Conservation (phyloP, 2,797 vertebrate genomes). For the Gadopsis marmoratus region DNA sequence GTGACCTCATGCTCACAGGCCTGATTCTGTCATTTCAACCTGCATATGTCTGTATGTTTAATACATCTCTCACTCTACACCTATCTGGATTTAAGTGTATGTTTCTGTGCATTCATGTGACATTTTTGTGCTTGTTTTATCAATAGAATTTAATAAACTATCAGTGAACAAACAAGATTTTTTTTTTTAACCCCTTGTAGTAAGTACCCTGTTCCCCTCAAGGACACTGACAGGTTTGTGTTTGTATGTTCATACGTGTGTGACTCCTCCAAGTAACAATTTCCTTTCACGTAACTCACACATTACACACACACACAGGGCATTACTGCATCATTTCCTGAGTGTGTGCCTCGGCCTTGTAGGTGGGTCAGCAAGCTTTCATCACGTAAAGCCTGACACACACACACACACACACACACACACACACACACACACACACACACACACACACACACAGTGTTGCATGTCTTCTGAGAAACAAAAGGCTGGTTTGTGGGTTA, state of each 20-base stretch:
- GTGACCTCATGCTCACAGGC: conserved; percentile 13
- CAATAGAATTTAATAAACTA: neutral
- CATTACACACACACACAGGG: conserved; percentile 16
- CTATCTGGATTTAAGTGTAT: neutral
- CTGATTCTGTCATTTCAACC: neutral
- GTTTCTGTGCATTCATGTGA: conserved; percentile 11
- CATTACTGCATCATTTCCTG: conserved; percentile 37
- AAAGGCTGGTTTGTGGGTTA: conserved; percentile 61
- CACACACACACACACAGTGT: conserved; percentile 34
- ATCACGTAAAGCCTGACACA: conserved; percentile 40
- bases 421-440: conserved; percentile 20
- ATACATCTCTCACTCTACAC: neutral
- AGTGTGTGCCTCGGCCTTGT: conserved; percentile 41
- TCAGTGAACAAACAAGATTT: neutral
- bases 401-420: conserved; percentile 10
- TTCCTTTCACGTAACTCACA: conserved; percentile 44
- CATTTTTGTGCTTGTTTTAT: conserved; percentile 6
- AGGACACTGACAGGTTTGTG: conserved; percentile 1
- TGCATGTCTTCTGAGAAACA: conserved; percentile 56
- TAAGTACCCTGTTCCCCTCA: neutral
- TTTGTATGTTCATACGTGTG: neutral
- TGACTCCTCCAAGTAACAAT: conserved; percentile 15
- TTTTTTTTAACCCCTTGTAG: neutral
- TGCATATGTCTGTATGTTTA: neutral
- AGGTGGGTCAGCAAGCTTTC: conserved; percentile 63